phyloP scores from a whole-genome alignment of 2,797 vertebrate species.

The Danio albolineatus region DNA sequence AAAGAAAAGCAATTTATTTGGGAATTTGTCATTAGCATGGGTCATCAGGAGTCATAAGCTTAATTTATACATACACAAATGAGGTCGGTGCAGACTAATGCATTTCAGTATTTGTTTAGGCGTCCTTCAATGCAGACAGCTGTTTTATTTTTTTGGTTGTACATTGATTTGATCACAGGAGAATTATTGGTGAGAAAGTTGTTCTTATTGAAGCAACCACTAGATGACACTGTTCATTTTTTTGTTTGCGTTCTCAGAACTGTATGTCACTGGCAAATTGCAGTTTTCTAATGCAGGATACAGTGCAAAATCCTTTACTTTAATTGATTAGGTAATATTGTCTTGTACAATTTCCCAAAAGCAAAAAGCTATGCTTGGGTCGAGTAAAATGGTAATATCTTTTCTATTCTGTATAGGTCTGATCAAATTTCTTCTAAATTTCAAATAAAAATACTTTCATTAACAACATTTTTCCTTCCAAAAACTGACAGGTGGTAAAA shows the following conservation, averaged over 20 bases:
- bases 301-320: neutral
- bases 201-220: constrained; percentile 54
- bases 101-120: neutral
- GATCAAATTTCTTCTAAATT: too few relatives aligned
- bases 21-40: constrained; percentile 10
- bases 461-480: too few relatives aligned
- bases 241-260: constrained; percentile 8
- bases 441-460: too few relatives aligned
- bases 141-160: neutral
- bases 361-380: too few relatives aligned
- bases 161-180: neutral
- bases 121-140: neutral
- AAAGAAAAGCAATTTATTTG: neutral
- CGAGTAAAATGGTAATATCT: too few relatives aligned
- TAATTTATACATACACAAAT: neutral
- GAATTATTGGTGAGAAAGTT: neutral
- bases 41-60: constrained; percentile 1
- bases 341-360: too few relatives aligned
- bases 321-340: neutral
- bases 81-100: neutral
- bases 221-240: constrained; percentile 70
- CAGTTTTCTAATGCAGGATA: neutral
- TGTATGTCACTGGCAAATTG: neutral
- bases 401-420: too few relatives aligned
- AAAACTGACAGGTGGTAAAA: too few relatives aligned